Base-by-base conservation (phyloP, 2,113 vertebrate genomes). In the Pygoscelis antarcticus region DNA sequence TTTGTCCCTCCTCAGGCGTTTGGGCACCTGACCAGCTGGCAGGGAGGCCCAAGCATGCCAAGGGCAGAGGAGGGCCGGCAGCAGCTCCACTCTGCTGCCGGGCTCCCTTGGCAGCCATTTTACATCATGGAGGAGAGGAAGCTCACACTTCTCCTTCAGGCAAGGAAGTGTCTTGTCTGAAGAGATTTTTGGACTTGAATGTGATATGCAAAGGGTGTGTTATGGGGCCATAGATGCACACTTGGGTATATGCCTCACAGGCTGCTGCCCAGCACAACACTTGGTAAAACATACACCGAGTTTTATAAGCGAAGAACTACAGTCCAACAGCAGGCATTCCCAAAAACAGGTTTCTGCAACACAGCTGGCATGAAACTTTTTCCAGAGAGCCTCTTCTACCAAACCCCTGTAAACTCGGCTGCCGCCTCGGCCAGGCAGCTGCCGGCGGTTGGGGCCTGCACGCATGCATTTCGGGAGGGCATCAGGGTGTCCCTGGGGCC, bases 381-480 rank as follows among this genome's bases (percentile, higher is more conserved):
- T 83, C 55, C 87, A 85, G 36, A 69, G 32, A 74, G 12, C 46
- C 40, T 74, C 19, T 70, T 77, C 64, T 51, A 86, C 44, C 19
- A 38, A 75, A 86, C 42, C 29, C 17, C 22, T 86, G 42, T 47
- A 47, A 83, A 80, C 17, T 38, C 8, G 1, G 64, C 19, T 21
- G 7, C n/a, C 0, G 3, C 40, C 38, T 68, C 2, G 4, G 69
- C 40, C 46, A 7, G 36, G 36, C 27, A 65, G 66, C 51, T 58
- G 58, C 68, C 6, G 0, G 34, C 2, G 1, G 47, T 2, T 26
- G 8, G 34, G 16, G 16, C 16, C 49, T 16, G 12, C 22, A n/a
- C 5, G 3, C 8, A 19, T 2, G 0, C 0, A 0, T 57, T n/a
- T 13, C 0, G 9, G 54, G n/a, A 34, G 26, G 55, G 61, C 11